These are phyloP conservation scores for Autographa gamma DNA, from an alignment of 2,888 invertebrate genomes.

Conservation along the genomic window DNA sequence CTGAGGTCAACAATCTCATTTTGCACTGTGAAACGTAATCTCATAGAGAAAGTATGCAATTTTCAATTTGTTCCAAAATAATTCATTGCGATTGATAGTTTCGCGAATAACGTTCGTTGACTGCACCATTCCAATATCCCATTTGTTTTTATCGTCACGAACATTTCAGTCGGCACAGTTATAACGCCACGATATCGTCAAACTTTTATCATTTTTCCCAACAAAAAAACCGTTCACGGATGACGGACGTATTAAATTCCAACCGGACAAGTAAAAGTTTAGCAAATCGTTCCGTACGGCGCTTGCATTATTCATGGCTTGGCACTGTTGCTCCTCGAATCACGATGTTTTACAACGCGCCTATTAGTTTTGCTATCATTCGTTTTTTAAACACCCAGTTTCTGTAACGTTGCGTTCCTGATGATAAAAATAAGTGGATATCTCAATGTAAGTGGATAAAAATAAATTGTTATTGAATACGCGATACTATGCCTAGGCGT, in stretches of 20 bases:
- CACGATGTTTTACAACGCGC: constrained; percentile 65
- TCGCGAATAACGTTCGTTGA: background rate
- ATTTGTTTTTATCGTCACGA: constrained; percentile 5
- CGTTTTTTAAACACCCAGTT: constrained; percentile 49
- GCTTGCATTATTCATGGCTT: constrained; percentile 80
- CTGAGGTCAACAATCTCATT: constrained; percentile 1
- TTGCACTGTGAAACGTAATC: background rate
- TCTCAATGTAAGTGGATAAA: constrained; percentile 56
- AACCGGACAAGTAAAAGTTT: constrained; percentile 76
- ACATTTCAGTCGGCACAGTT: constrained; percentile 11
- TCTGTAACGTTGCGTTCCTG: constrained; percentile 55
- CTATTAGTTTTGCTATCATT: constrained; percentile 58
- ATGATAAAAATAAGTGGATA: constrained; percentile 61
- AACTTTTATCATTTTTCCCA: constrained; percentile 26
- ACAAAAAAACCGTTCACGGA: constrained; percentile 49
- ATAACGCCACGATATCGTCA: constrained; percentile 30
- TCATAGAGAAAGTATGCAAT: background rate
- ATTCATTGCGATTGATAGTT: background rate
- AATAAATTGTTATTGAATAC: constrained; percentile 48
- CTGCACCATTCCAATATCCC: constrained; percentile 1
- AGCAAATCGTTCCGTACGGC: constrained; percentile 68
- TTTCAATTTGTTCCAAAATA: background rate
- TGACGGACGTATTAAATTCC: constrained; percentile 59
- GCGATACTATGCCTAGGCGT: constrained; percentile 35
- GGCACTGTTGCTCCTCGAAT: constrained; percentile 75